Base-by-base conservation (phyloP, 35 echinoderm and acorn worm genomes). In the Chiridota heheva region DNA sequence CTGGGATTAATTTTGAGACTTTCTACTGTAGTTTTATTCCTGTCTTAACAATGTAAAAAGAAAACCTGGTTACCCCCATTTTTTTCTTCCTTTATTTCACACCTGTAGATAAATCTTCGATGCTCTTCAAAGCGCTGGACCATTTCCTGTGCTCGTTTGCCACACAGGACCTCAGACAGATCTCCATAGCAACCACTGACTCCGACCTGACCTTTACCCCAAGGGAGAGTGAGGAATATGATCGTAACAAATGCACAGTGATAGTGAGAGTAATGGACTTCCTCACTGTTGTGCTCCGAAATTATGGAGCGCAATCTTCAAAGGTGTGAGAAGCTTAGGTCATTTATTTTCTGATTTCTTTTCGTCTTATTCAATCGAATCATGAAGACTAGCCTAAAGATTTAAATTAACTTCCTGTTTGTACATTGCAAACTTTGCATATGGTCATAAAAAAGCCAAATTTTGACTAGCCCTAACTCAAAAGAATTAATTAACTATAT, bases 171-270 rank as follows among this genome's bases (percentile, higher is more conserved):
- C 64, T 92, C n/a, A 66, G 16, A 40, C 31, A 40, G 35, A 49
- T 60, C 18, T 40, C 90, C 31, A 63, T 63, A 26, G 4, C 28
- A 26, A 20, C 37, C 36, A 40, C 39, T 13, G 36, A 27, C 71
- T 30, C 12, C 10, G 40, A 27, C 26, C 42, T 22, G 7, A 60
- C 56, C 46, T 92, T 86, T 63, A 87, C 90, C 18, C 90, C 90
- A 1, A 73, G 83, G 44, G 90, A 92, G 51, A 31, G 40, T 18
- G 90, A 92, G 62, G 67, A 92, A 20, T 92, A 80, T 59, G 77
- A 82, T 51, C 76, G 48, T 20, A 63, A n/a, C 58, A 92, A 92
- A 30, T 92, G 90, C 63, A 92, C 90, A 10, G 75, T 92, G 47
- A 60, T 78, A 25, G 81, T 92, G 34, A 64, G 90, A 67, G 60